A percentile compares a stretch with the other conserved stretches of the same genome.
phyloP scores from a whole-genome alignment of 2,888 invertebrate species.

The Trissolcus japonicus region DNA sequence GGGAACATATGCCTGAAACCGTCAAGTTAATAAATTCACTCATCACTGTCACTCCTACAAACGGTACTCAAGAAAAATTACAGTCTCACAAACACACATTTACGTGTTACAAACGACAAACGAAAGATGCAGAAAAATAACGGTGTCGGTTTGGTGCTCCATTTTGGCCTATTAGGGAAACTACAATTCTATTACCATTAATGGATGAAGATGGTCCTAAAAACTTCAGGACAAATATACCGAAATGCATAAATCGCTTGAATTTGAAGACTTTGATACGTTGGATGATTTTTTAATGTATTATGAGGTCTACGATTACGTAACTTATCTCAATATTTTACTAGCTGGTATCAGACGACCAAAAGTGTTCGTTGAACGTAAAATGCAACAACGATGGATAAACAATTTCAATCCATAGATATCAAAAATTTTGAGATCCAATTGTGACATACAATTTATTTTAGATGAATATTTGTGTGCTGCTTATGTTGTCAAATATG shows the following conservation, averaged over 20 bases:
- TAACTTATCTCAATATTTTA: background rate
- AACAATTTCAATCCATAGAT: background rate
- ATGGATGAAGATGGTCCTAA: background rate
- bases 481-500: constrained; percentile 61
- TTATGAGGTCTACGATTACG: background rate
- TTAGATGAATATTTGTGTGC: constrained; percentile 56
- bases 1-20: background rate
- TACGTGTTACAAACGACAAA: constrained; percentile 64
- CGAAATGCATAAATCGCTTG: background rate
- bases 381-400: background rate
- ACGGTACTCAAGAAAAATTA: background rate
- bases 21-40: background rate
- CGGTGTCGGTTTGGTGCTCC: constrained; percentile 65
- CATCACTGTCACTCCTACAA: background rate
- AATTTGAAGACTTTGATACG: background rate
- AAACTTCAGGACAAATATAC: background rate
- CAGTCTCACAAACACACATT: constrained; percentile 65
- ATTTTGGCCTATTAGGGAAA: background rate
- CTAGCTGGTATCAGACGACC: background rate
- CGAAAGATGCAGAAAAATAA: background rate
- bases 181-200: background rate
- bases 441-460: constrained; percentile 59
- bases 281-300: background rate
- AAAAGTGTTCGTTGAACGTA: background rate
- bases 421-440: constrained; percentile 35